These are phyloP conservation scores for Mantis religiosa DNA, from an alignment of 2,888 invertebrate species.

Conservation along the genomic window DNA sequence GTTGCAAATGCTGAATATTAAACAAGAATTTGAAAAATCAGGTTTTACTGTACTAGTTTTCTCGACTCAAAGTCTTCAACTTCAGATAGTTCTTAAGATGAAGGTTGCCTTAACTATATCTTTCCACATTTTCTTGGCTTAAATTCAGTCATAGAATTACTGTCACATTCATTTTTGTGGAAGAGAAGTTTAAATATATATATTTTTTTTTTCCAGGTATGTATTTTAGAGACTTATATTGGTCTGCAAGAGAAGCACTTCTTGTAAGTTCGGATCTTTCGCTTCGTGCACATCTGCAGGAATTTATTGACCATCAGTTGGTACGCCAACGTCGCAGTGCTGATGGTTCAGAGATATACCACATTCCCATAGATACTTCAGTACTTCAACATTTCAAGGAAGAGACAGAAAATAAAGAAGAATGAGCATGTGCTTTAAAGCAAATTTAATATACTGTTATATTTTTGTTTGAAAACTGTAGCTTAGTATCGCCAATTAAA, in stretches of 20 bases:
- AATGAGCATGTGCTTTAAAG: background rate
- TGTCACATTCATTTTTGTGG: too few species aligned
- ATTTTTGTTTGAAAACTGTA: too few species aligned
- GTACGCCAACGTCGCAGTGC: conserved; percentile 72
- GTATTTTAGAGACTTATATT: conserved; percentile 83
- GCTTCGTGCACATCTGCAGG: conserved; percentile 84
- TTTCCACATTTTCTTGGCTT: too few species aligned
- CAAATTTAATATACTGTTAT: background rate
- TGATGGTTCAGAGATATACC: conserved; percentile 78
- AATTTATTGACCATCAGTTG: conserved; percentile 92
- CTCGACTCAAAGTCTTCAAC: too few species aligned
- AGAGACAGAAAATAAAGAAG: conserved; percentile 43
- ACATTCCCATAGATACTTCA: conserved; percentile 70
- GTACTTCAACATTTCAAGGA: conserved; percentile 76
- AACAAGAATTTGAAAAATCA: too few species aligned
- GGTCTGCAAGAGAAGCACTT: conserved; percentile 80
- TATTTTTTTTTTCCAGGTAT: conserved; percentile 56
- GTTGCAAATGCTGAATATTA: too few species aligned
- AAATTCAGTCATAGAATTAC: too few species aligned
- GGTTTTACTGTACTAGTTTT: too few species aligned
- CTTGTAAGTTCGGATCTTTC: conserved; percentile 90
- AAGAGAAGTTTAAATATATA: too few species aligned
- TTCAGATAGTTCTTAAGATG: too few species aligned
- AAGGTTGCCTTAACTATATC: too few species aligned
- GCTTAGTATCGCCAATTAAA: too few species aligned